Evolutionary conservation across 2,888 invertebrate species (phyloP), one percentile per base, ranked within the genome.

Genomic region (Ectemnius lituratus): DNA sequence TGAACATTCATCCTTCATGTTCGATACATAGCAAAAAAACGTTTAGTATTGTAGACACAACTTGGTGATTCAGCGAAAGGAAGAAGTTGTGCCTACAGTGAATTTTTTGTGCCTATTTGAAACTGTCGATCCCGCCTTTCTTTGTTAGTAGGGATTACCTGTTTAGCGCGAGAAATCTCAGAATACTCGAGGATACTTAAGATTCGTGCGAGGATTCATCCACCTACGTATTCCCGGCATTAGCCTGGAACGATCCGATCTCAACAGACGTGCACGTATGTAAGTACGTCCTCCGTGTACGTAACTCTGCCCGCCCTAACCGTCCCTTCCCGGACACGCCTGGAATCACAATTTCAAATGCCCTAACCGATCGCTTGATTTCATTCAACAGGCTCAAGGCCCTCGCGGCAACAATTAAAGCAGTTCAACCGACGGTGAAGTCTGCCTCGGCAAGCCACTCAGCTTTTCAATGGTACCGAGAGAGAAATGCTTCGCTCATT

Each of bases 341-440:
- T 88, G 85, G 87, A 87, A 88, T 88, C 81, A 85, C 87, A 88
- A 88, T 86, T 87, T 84, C 81, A 83, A 85, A 84, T 80, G 80
- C 72, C 82, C 81, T 66, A 76, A 82, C 80, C 76, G 82, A 76
- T 78, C 73, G 62, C 18, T 49, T 57, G 62, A 73, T 75, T 61
- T 56, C 23, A 56, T 57, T 64, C 66, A 75, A 59, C 68, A 52
- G 49, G 56, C 64, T 59, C 73, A 46, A 63, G 46, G 45, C 62
- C 52, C n/a, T 4, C 2, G 28, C 13, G 20, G 20, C n/a, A 23
- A 16, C 20, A 18, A 37, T 61, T 64, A 37, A 37, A 37, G 37
- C 37, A 37, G n/a, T 52, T 52, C 52, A 16, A 11, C 18, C 18
- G 16, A 52, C n/a, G n/a, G 52, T n/a, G 52, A 52, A 16, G 52